Percentiles rank a stretch among this genome's conserved stretches.
Evolutionary conservation across 2,888 invertebrate species (phyloP).

Genomic region (Mythimna albipuncta): DNA sequence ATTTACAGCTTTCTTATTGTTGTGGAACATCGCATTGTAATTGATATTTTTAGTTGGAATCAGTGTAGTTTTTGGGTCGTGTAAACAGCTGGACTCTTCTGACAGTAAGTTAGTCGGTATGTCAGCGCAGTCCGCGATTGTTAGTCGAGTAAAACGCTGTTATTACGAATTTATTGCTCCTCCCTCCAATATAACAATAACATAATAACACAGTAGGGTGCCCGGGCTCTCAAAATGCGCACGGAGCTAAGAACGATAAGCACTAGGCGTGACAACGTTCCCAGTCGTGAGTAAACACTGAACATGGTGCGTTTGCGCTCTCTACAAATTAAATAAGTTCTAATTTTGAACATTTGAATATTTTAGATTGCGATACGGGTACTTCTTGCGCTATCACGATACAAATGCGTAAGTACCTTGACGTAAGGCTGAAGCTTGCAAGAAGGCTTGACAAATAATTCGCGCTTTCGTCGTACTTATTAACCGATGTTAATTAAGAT

Average conservation of each 20-base stretch:
- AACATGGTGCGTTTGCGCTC: slow-evolving; percentile 61
- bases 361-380: slow-evolving; percentile 90
- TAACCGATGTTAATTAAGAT: slow-evolving; percentile 56
- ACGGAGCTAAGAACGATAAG: slow-evolving; percentile 81
- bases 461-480: slow-evolving; percentile 65
- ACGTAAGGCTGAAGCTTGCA: slow-evolving; percentile 68
- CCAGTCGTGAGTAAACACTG: slow-evolving; percentile 85
- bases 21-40: slow-evolving; percentile 87
- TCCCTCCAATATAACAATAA: slow-evolving; percentile 66
- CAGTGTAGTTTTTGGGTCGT: slow-evolving; percentile 88
- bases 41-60: slow-evolving; percentile 90
- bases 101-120: slow-evolving; percentile 84
- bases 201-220: slow-evolving; percentile 63
- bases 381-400: slow-evolving; percentile 89
- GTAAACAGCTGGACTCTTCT: slow-evolving; percentile 87
- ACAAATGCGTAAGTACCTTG: slow-evolving; percentile 88
- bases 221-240: slow-evolving; percentile 76
- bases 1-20: slow-evolving; percentile 84
- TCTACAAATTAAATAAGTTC: slow-evolving; percentile 63
- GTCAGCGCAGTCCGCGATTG: slow-evolving; percentile 85
- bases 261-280: slow-evolving; percentile 86
- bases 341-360: slow-evolving; percentile 80
- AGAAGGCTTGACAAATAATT: slow-evolving; percentile 68
- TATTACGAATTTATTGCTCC: slow-evolving; percentile 75
- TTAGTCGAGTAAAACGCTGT: slow-evolving; percentile 79